phyloP scores from a whole-genome alignment of 2,888 invertebrate species.

The Cataglyphis livida region DNA sequence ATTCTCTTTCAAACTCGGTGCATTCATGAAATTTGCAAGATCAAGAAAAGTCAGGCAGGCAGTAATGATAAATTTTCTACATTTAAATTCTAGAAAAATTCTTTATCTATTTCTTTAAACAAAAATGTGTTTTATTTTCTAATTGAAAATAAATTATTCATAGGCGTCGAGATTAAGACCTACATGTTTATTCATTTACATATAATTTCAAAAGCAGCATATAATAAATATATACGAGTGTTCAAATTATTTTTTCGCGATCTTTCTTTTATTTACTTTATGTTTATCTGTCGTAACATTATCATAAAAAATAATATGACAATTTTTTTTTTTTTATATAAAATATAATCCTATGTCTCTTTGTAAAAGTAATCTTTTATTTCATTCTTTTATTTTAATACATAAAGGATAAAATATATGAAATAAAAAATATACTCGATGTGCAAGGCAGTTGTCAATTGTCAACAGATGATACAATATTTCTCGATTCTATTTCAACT shows the following conservation, averaged over 20 bases:
- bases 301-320: neutral
- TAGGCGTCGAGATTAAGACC: neutral
- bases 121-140: neutral
- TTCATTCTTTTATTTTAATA: neutral
- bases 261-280: neutral
- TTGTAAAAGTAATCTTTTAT: neutral
- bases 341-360: neutral
- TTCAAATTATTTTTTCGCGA: neutral
- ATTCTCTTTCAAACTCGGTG: neutral
- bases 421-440: constrained; percentile 5
- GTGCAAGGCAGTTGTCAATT: neutral
- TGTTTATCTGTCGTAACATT: constrained; percentile 13
- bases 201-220: too few species aligned
- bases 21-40: neutral
- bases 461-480: neutral
- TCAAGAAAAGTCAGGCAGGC: neutral
- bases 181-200: neutral
- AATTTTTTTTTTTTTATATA: constrained; percentile 1
- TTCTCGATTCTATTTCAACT: constrained; percentile 15
- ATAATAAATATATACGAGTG: neutral
- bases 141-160: neutral
- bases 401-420: neutral
- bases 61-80: neutral
- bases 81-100: neutral
- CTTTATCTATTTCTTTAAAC: neutral